Evolutionary conservation across 2,797 vertebrate species (phyloP), one percentile per base, ranked within the genome.

Genomic region (Octomys mimax): DNA sequence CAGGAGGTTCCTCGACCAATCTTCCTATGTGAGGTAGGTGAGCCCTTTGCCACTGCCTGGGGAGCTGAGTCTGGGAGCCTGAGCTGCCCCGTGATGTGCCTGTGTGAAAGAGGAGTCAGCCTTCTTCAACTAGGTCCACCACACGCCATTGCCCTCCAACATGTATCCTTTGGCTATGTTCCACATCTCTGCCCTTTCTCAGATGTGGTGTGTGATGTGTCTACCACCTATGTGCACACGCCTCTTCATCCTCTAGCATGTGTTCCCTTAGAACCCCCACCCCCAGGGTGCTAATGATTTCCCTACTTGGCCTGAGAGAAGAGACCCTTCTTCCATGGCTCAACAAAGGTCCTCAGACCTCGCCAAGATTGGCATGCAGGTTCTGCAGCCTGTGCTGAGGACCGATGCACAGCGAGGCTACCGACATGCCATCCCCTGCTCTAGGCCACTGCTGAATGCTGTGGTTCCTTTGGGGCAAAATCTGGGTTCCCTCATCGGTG

Each of bases 21-120:
- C 98, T 11, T 94, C 97, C 21, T 99, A 99, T 68, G 98, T 99
- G 14, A 98, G 99, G 97, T 98, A 99, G 54, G 98, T 99, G 28
- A 28, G 6, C 0, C 46, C 98, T 99, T 98, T 96, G 98, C 98
- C 1, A 96, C 98, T 33, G 98, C 98, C 46, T 99, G 99, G 77
- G 98, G 98, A 2, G 97, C 98, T 9, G 99, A 0, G 99, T 99
- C 80, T 0, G 99, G 77, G 98, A 99, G 11, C 98, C 99, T 79
- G 98, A 99, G 98, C 96, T 98, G 0, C 98, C 97, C 39, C 98
- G 99, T 36, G 14, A 98, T 8, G 98, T 99, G 71, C 99, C 99
- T 1, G 89, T 98, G 0, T 99, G 98, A 98, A 99, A 96, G 93
- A 99, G 98, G 99, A 73, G 99, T 99, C 95, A 98, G 97, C 97